These are phyloP conservation scores for Spinus pinus DNA, from an alignment of 2,797 vertebrate genomes.

Conservation along the genomic window DNA sequence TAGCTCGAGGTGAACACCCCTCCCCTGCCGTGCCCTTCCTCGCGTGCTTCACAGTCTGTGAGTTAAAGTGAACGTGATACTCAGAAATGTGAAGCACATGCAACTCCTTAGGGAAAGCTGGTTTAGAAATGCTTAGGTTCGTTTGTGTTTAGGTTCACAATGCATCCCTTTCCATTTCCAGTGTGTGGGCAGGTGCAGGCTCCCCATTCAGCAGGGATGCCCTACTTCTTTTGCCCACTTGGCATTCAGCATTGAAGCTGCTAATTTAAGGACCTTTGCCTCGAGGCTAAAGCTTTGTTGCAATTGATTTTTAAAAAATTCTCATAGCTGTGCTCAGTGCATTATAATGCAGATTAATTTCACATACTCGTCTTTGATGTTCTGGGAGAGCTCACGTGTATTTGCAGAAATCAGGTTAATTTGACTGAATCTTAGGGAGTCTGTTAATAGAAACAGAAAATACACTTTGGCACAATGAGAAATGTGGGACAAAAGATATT, in stretches of 20 bases:
- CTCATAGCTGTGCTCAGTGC: background rate
- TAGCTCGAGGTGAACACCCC: fast-evolving
- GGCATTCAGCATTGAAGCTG: background rate
- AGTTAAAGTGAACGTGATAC: background rate
- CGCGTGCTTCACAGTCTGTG: background rate
- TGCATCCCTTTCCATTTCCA: background rate
- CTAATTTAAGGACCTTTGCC: constrained; percentile 20
- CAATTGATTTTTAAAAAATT: background rate
- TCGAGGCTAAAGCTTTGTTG: background rate
- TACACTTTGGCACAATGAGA: background rate
- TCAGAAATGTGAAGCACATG: background rate
- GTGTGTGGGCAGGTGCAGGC: background rate
- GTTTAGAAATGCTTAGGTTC: background rate
- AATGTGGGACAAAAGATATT: background rate
- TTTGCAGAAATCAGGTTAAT: background rate
- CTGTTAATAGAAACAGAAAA: background rate
- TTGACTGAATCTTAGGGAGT: background rate
- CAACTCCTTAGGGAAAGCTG: background rate
- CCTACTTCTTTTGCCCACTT: background rate
- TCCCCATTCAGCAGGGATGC: background rate
- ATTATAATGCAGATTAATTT: background rate
- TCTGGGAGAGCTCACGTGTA: background rate
- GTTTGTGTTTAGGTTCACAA: background rate
- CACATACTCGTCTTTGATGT: background rate
- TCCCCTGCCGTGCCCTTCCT: background rate